Conservation (phyloP, 1,140 invertebrate genomes). For the Akabosia matsudoensis region DNA sequence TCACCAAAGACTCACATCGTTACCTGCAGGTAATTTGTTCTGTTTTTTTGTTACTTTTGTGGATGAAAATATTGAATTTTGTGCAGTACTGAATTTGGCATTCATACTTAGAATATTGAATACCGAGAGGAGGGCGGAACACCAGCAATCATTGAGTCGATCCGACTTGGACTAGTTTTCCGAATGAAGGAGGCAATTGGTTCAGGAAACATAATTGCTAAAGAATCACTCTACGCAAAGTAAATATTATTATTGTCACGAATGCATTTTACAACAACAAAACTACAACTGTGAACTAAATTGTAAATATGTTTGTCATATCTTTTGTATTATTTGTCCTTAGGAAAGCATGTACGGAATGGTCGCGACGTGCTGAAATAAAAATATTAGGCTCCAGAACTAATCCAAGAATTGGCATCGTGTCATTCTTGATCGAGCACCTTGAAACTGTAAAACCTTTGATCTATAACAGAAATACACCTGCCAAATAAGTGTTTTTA, state of each 20-base stretch:
- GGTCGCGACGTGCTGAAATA: conserved; percentile 50
- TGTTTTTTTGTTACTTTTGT: not conserved
- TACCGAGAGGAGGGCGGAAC: conserved; percentile 81
- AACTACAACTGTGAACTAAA: not conserved
- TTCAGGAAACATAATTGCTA: conserved; percentile 65
- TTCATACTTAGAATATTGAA: conserved; percentile 58
- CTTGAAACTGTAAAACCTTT: conserved; percentile 42
- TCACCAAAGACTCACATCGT: conserved; percentile 56
- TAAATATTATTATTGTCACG: too few species aligned
- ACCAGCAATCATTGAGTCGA: conserved; percentile 74
- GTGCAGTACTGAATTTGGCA: not conserved
- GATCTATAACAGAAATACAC: not conserved
- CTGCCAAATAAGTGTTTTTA: not conserved
- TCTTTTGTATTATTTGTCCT: conserved; percentile 36
- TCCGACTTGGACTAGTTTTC: conserved; percentile 78
- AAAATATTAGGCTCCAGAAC: conserved; percentile 72
- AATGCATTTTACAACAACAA: not conserved
- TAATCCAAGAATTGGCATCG: conserved; percentile 70
- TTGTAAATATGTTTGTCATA: not conserved
- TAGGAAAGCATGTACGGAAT: conserved; percentile 64
- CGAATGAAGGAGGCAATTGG: conserved; percentile 80
- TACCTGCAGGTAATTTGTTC: conserved; percentile 55
- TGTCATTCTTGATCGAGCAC: conserved; percentile 82
- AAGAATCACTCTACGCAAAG: conserved; percentile 60
- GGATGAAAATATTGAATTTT: not conserved